These are phyloP conservation scores for Arbacia lixula DNA, from an alignment of 53 echinoderm and acorn worm genomes.

Conservation along the genomic window DNA sequence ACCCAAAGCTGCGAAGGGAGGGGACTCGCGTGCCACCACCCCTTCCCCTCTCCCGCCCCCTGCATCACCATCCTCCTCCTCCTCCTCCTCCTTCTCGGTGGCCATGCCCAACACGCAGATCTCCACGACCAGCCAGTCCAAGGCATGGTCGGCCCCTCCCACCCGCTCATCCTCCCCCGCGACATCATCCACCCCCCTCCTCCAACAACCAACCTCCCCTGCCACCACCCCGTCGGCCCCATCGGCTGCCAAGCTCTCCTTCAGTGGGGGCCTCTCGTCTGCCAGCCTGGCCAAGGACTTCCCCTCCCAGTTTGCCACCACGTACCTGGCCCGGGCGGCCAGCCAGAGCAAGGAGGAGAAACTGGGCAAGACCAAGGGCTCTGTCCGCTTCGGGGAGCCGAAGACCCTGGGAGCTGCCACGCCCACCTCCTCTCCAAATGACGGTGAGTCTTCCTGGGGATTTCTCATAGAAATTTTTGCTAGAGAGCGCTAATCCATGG, in stretches of 20 bases:
- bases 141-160: not conserved
- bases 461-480: too few relatives aligned
- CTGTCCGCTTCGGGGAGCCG: slow-evolving; percentile 3
- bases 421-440: too few relatives aligned
- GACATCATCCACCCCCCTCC: not conserved
- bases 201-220: not conserved
- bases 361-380: not conserved
- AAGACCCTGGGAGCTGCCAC: not conserved
- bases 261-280: slow-evolving; percentile 1
- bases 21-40: slow-evolving; percentile 12
- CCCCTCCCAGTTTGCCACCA: slow-evolving; percentile 84
- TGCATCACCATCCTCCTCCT: slow-evolving; percentile 9
- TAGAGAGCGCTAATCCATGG: too few relatives aligned
- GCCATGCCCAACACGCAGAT: not conserved
- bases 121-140: not conserved
- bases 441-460: too few relatives aligned
- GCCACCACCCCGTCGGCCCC: not conserved
- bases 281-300: slow-evolving; percentile 58
- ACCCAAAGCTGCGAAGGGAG: slow-evolving; percentile 59
- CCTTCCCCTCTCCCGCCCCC: slow-evolving; percentile 16
- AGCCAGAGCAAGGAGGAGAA: slow-evolving; percentile 58
- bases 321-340: slow-evolving; percentile 82
- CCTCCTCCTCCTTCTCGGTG: not conserved
- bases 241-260: slow-evolving; percentile 1
- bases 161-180: slow-evolving; percentile 11